Conservation (phyloP, 2,888 invertebrate species). For the Drosophila nigricruria region DNA sequence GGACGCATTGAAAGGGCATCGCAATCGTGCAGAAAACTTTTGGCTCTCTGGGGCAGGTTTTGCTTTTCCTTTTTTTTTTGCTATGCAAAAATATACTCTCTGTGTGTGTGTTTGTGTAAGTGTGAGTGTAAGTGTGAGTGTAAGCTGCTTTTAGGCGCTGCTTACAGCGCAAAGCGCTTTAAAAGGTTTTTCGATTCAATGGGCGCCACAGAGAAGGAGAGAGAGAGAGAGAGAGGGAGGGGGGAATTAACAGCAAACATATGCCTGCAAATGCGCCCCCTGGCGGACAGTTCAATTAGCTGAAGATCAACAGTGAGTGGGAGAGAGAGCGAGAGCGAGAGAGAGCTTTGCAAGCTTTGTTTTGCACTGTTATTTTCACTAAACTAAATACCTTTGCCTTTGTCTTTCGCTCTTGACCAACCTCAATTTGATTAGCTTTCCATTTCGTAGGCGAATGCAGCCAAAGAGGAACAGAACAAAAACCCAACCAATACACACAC, state of each 20-base stretch:
- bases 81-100: conserved; percentile 50
- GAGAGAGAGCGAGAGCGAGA: not conserved
- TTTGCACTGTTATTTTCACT: not conserved
- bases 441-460: conserved; percentile 55
- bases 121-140: conserved; percentile 45
- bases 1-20: conserved; percentile 41
- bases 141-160: conserved; percentile 76
- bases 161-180: conserved; percentile 75
- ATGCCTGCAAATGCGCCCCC: conserved; percentile 33
- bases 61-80: conserved; percentile 34
- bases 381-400: not conserved
- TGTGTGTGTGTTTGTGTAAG: conserved; percentile 12
- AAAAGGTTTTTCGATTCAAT: conserved; percentile 65
- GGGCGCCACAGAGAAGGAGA: not conserved
- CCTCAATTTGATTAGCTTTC: conserved; percentile 66
- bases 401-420: conserved; percentile 54
- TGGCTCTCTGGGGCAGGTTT: conserved; percentile 51
- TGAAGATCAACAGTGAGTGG: not conserved
- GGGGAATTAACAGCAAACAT: conserved; percentile 34
- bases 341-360: not conserved
- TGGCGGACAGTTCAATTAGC: conserved; percentile 54
- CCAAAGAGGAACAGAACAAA: conserved; percentile 20
- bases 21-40: conserved; percentile 42
- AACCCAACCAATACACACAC: conserved; percentile 39
- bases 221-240: not conserved